Percentiles rank a stretch among this genome's conserved stretches.
These are phyloP conservation scores for Pachymerium ferrugineum DNA, from an alignment of 2,888 invertebrate species.

Conservation along the genomic window DNA sequence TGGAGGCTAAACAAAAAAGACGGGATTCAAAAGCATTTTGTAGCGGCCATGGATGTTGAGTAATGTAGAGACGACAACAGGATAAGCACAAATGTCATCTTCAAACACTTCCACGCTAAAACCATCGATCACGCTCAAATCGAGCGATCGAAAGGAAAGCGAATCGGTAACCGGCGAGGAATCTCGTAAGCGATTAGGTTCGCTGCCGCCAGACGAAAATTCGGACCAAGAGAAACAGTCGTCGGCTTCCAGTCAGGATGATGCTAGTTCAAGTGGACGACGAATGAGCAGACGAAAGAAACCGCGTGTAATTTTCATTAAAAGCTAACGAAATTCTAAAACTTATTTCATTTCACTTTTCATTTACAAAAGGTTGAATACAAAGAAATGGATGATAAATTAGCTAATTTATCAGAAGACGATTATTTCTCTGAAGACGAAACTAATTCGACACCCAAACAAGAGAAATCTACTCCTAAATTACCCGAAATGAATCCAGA, in stretches of 20 bases:
- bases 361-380: slow-evolving; percentile 49
- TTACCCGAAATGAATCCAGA: slow-evolving; percentile 41
- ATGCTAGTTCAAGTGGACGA: slow-evolving; percentile 32
- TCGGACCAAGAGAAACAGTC: slow-evolving; percentile 28
- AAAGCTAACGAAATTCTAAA: not conserved
- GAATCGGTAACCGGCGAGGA: slow-evolving; percentile 28
- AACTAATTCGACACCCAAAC: not conserved
- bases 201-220: slow-evolving; percentile 9
- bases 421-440: slow-evolving; percentile 44
- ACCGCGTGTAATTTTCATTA: slow-evolving; percentile 32
- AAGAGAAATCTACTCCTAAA: slow-evolving; percentile 39
- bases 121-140: slow-evolving; percentile 20
- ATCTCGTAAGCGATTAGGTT: slow-evolving; percentile 14
- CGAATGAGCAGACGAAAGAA: slow-evolving; percentile 36
- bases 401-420: slow-evolving; percentile 46
- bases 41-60: not conserved
- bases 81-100: slow-evolving; percentile 34
- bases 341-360: too few relatives aligned
- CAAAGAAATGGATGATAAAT: slow-evolving; percentile 46
- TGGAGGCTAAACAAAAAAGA: slow-evolving; percentile 3
- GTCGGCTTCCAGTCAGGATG: slow-evolving; percentile 3
- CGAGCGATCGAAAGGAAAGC: slow-evolving; percentile 31
- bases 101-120: slow-evolving; percentile 29
- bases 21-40: not conserved
- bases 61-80: not conserved